Conservation (phyloP, 2,888 invertebrate genomes). For the Drosophila cognata region DNA sequence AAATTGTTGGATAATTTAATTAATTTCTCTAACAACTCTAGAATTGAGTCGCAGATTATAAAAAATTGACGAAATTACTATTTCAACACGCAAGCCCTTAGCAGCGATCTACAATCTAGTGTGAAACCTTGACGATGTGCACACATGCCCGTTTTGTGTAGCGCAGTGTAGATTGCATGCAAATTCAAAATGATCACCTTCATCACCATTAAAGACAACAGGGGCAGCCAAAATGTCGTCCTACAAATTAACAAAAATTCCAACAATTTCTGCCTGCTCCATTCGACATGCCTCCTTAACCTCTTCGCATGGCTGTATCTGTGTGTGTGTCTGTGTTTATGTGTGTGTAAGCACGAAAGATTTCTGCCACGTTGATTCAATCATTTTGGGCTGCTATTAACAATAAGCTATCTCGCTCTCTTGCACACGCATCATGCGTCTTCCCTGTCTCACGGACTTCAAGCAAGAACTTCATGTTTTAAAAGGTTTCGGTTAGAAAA, state of each 20-base stretch:
- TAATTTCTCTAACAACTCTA: not conserved
- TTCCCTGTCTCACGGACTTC: conserved; percentile 26
- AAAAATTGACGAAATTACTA: conserved; percentile 1
- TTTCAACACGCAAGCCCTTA: not conserved
- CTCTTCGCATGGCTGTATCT: conserved; percentile 15
- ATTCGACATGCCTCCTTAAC: conserved; percentile 58
- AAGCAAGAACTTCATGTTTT: not conserved
- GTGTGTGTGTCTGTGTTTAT: conserved; percentile 9
- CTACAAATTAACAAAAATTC: conserved; percentile 81
- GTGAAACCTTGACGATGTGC: conserved; percentile 8
- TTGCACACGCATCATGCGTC: conserved; percentile 2
- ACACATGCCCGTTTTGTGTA: conserved; percentile 5
- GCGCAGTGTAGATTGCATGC: conserved; percentile 7
- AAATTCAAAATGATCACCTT: conserved; percentile 35
- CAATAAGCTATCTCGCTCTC: conserved; percentile 30
- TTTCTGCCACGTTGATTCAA: conserved; percentile 66
- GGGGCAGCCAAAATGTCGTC: conserved; percentile 77
- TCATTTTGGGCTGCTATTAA: conserved; percentile 69
- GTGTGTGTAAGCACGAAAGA: conserved; percentile 28
- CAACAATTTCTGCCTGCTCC: conserved; percentile 60
- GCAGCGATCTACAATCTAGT: conserved; percentile 6
- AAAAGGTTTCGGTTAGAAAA: conserved; percentile 21
- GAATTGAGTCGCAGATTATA: not conserved
- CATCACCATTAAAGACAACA: conserved; percentile 62
- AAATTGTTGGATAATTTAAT: conserved; percentile 15